phyloP scores from a whole-genome alignment of 2,113 vertebrate species.

The Labrus mixtus region DNA sequence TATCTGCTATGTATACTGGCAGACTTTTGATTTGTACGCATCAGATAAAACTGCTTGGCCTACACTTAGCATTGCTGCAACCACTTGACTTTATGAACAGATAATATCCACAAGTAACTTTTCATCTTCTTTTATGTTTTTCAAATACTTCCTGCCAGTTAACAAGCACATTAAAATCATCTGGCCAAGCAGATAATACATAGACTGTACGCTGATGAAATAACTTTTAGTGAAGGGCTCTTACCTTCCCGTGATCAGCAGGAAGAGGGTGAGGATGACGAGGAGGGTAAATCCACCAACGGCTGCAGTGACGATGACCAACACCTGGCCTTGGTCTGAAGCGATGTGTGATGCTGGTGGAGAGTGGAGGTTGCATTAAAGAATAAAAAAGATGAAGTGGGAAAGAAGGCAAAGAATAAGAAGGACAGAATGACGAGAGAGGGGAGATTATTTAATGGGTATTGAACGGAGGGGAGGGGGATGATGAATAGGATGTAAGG shows the following conservation, averaged over 20 bases:
- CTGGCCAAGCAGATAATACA: background rate
- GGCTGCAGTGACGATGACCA: constrained; percentile 94
- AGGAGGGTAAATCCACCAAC: constrained; percentile 96
- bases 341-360: constrained; percentile 91
- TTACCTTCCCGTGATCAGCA: constrained; percentile 97
- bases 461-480: too few species aligned
- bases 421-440: background rate
- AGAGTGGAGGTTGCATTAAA: background rate
- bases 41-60: too few species aligned
- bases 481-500: background rate
- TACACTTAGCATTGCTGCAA: too few species aligned
- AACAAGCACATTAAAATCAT: too few species aligned
- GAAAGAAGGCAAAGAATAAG: background rate
- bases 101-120: too few species aligned
- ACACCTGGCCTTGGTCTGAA: constrained; percentile 93
- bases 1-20: too few species aligned
- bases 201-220: background rate
- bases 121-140: too few species aligned
- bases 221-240: constrained; percentile 12
- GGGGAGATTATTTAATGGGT: background rate
- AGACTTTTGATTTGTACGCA: too few species aligned
- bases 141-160: too few species aligned
- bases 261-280: constrained; percentile 95
- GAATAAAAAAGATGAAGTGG: background rate
- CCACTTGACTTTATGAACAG: too few species aligned